Conservation (phyloP, 2,797 vertebrate species). For the Phrynocephalus forsythii region DNA sequence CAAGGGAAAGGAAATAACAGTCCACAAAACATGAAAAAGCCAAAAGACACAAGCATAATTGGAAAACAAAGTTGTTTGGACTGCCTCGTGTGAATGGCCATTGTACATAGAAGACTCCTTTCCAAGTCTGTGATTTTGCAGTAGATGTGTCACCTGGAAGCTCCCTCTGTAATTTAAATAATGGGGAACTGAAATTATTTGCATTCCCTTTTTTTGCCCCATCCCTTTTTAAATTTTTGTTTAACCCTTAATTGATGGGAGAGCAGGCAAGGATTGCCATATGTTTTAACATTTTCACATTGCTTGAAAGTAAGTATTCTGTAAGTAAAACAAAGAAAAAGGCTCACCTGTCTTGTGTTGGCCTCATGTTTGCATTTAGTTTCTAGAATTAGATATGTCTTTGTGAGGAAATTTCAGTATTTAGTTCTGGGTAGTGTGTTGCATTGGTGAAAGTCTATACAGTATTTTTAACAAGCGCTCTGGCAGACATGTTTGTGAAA, state of each 20-base stretch:
- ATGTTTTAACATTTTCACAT: neutral
- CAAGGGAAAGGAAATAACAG: too few relatives aligned
- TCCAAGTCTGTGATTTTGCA: neutral
- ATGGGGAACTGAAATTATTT: neutral
- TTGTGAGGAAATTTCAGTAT: neutral
- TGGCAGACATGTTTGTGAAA: neutral
- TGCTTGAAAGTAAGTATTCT: neutral
- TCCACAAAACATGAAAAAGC: neutral
- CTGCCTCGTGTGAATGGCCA: neutral
- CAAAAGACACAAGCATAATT: neutral
- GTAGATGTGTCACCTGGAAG: neutral
- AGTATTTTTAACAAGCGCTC: too few relatives aligned
- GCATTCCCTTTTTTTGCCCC: neutral
- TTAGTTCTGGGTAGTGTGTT: neutral
- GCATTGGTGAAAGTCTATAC: neutral
- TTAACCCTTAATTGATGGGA: too few relatives aligned
- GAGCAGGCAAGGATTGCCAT: neutral
- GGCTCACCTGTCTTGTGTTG: too few relatives aligned
- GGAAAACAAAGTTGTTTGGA: neutral
- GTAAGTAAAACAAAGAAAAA: neutral
- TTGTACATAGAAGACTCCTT: too few relatives aligned
- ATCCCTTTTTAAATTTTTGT: neutral
- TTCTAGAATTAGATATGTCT: neutral
- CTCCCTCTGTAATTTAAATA: neutral
- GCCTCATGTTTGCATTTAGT: neutral